Conservation (phyloP, 2,113 vertebrate species). For the Ceyx margarethae region DNA sequence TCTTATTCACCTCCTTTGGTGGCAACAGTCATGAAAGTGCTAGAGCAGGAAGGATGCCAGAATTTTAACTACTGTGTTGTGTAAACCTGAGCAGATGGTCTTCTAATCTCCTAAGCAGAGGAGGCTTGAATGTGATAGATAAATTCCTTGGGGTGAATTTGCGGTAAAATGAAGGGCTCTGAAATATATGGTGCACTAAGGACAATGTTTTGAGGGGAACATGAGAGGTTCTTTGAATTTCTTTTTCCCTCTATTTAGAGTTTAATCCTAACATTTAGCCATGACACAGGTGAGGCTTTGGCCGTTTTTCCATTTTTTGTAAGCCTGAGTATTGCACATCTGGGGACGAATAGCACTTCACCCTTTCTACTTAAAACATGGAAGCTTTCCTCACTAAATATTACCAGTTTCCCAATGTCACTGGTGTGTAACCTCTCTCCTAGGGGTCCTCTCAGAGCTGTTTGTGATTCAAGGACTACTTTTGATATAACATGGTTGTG, state of each 20-base stretch:
- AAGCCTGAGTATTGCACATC: background rate
- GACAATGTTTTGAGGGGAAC: background rate
- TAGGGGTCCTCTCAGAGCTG: background rate
- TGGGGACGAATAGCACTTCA: background rate
- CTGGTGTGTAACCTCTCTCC: background rate
- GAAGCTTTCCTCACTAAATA: background rate
- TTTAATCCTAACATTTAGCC: background rate
- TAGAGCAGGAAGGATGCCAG: conserved; percentile 29
- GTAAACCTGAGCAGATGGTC: conserved; percentile 61
- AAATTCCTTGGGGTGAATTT: background rate
- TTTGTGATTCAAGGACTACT: background rate
- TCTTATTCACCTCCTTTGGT: conserved; percentile 13
- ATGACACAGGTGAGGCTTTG: background rate
- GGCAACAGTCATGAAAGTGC: conserved; percentile 31
- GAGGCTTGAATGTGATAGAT: background rate
- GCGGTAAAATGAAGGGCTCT: background rate
- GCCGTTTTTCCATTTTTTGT: background rate
- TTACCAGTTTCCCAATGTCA: background rate
- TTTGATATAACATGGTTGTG: background rate
- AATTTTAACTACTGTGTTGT: conserved; percentile 53
- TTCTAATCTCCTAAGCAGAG: conserved; percentile 26
- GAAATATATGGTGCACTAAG: background rate
- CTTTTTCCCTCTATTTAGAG: background rate
- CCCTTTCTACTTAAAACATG: background rate
- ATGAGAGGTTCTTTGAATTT: background rate